Evolutionary conservation across 2,888 invertebrate genomes (phyloP).

Genomic region (Andrena bucephala): DNA sequence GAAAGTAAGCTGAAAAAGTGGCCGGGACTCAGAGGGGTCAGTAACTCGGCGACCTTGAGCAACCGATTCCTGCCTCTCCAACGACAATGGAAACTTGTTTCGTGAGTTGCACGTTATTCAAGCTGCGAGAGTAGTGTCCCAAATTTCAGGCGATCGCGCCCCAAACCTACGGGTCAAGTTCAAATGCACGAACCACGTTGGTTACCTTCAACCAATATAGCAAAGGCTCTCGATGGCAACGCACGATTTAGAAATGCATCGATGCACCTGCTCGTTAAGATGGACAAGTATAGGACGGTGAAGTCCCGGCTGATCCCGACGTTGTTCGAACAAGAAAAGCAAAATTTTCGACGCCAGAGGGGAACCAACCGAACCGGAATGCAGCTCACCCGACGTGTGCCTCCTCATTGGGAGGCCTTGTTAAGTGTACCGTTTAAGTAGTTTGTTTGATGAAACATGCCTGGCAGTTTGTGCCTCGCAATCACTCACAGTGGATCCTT

Average conservation of each 20-base stretch:
- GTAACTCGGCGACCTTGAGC: constrained; percentile 43
- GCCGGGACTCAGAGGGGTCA: not conserved
- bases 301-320: constrained; percentile 15
- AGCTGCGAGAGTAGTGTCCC: not conserved
- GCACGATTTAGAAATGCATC: constrained; percentile 4
- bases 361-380: constrained; percentile 31
- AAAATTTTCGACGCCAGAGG: not conserved
- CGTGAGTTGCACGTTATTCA: not conserved
- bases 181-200: not conserved
- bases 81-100: constrained; percentile 8
- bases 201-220: not conserved
- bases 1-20: constrained; percentile 18
- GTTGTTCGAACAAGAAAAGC: constrained; percentile 17
- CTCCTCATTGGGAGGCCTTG: not conserved
- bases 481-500: not conserved
- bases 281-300: not conserved
- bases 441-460: not conserved
- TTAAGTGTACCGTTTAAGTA: not conserved
- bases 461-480: not conserved
- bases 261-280: constrained; percentile 1
- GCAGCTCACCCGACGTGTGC: not conserved
- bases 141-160: not conserved
- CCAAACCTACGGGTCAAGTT: constrained; percentile 1
- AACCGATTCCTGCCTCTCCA: constrained; percentile 4
- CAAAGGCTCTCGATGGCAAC: not conserved